Percentiles rank a stretch among this genome's conserved stretches.
These are phyloP conservation scores for Poeciliopsis turneri DNA, from an alignment of 2,797 vertebrate genomes.

Conservation along the genomic window DNA sequence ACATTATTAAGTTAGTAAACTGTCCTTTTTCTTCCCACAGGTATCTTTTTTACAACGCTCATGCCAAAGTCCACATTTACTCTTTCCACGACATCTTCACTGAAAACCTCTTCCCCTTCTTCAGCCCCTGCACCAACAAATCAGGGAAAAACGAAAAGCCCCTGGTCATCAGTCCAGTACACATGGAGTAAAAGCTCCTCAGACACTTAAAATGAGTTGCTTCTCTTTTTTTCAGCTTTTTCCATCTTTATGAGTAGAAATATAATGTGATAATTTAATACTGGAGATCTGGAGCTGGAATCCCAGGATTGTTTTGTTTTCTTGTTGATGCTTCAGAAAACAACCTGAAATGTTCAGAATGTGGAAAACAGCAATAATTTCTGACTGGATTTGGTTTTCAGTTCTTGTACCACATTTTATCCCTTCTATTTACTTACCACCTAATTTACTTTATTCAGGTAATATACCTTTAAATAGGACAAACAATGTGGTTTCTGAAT, in stretches of 20 bases:
- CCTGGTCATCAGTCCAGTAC: conserved; percentile 70
- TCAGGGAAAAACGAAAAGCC: conserved; percentile 77
- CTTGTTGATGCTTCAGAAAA: not conserved
- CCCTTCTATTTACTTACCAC: not conserved
- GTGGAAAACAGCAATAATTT: not conserved
- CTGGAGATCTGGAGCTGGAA: not conserved
- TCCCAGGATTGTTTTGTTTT: not conserved
- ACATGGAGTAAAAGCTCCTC: conserved; percentile 31
- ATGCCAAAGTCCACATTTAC: conserved; percentile 77
- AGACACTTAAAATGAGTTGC: no score
- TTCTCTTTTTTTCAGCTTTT: not conserved
- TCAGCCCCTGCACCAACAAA: conserved; percentile 80
- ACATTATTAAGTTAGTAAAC: not conserved
- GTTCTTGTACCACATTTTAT: not conserved
- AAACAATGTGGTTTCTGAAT: not conserved
- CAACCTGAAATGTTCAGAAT: not conserved
- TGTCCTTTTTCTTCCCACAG: conserved; percentile 24
- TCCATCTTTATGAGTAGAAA: not conserved
- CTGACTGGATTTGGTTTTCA: not conserved
- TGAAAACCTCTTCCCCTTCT: conserved; percentile 75
- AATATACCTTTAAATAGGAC: not conserved
- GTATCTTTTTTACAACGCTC: conserved; percentile 82
- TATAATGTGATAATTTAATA: not conserved
- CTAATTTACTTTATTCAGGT: not conserved
- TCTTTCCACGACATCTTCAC: conserved; percentile 75